These are phyloP conservation scores for Notothenia coriiceps DNA, from an alignment of 2,113 vertebrate genomes.

Conservation along the genomic window DNA sequence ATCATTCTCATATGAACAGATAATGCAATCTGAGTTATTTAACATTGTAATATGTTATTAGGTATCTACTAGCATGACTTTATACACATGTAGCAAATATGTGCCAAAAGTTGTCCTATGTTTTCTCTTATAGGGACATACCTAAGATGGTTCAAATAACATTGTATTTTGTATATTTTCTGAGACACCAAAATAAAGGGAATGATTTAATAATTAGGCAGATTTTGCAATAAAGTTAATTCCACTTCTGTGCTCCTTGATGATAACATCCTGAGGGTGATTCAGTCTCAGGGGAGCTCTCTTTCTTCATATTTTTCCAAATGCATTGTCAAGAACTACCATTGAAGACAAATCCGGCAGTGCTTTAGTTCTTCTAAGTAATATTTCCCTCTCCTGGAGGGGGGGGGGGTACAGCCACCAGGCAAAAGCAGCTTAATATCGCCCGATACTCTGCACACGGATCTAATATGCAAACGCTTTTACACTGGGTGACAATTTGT, in stretches of 20 bases:
- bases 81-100: no score
- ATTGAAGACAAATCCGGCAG: background rate
- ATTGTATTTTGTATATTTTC: no score
- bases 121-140: no score
- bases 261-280: background rate
- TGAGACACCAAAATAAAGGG: no score
- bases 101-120: no score
- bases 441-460: background rate
- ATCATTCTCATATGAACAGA: background rate
- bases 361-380: no score
- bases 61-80: no score
- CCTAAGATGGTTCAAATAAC: no score
- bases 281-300: background rate
- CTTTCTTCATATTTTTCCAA: background rate
- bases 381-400: conserved; percentile 24
- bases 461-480: conserved; percentile 31
- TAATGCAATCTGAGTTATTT: background rate
- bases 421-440: conserved; percentile 27
- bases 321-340: background rate
- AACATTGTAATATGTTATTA: no score
- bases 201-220: no score
- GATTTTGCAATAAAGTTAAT: background rate
- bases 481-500: conserved; percentile 54
- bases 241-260: background rate
- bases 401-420: conserved; percentile 41